Evolutionary conservation across 2,888 invertebrate genomes (phyloP), one percentile per base, ranked within the genome.

Genomic region (Tanypteryx hageni): DNA sequence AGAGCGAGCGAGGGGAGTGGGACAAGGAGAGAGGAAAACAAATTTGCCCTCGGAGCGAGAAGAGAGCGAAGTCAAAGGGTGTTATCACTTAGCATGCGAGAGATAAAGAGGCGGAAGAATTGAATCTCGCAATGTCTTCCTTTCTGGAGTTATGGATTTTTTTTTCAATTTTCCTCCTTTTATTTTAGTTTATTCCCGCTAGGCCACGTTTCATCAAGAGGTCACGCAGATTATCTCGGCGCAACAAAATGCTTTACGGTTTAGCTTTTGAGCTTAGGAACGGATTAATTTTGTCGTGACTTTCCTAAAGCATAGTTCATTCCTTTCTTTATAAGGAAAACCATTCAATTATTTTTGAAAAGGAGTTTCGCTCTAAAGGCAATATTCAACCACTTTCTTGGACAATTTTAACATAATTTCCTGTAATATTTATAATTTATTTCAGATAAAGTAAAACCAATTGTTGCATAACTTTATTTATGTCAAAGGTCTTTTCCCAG

Each of bases 51-150:
- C 76, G 22, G 27, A 58, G 85, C 27, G 57, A n/a, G 58, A 58
- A 18, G 86, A 61, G 61, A 61, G 86, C 31, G 61, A 61, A 86
- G 86, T 86, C 86, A 86, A 61, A 86, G 59, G 61, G 86, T 86
- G 86, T 86, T 86, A 86, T 86, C 86, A 86, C 86, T 86, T 31
- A 22, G 85, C 10, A 58, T n/a, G 56, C 57, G 44, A 83, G 83
- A 83, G 83, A 57, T 44, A 83, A 57, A 44, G 14, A 83, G 44
- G 61, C 61, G 14, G 86, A 22, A 27, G 86, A 86, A 86, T 86
- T 86, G 86, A 86, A 86, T 86, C 27, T 61, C 59, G 86, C 59
- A 61, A 61, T 61, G 27, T 86, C 59, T 61, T 86, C 58, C 59
- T 59, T 86, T 61, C 27, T 16, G 31, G 61, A 86, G 61, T 31